phyloP scores from a whole-genome alignment of 2,888 invertebrate genomes.

The Acleris emargana region DNA sequence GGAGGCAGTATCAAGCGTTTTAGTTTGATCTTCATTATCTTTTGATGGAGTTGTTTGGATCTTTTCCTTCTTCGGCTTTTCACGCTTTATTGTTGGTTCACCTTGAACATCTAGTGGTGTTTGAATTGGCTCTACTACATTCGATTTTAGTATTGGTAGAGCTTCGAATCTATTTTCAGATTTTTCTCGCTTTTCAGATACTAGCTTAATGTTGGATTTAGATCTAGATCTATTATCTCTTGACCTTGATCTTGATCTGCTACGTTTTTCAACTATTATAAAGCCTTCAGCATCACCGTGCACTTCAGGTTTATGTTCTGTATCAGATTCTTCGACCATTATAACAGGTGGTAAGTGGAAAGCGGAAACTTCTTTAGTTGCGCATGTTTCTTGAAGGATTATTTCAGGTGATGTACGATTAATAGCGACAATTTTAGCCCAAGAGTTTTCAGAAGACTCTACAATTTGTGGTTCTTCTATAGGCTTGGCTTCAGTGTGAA shows the following conservation, averaged over 20 bases:
- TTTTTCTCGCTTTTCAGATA: constrained; percentile 54
- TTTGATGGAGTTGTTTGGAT: constrained; percentile 69
- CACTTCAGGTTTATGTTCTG: constrained; percentile 55
- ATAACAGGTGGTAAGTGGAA: constrained; percentile 61
- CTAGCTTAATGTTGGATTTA: constrained; percentile 50
- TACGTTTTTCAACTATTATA: constrained; percentile 73
- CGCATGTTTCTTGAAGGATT: constrained; percentile 46
- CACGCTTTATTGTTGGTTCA: constrained; percentile 39
- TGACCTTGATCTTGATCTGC: constrained; percentile 81
- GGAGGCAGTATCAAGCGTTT: constrained; percentile 43
- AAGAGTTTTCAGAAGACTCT: constrained; percentile 50
- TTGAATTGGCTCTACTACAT: constrained; percentile 48
- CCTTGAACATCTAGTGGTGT: constrained; percentile 50
- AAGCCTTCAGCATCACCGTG: constrained; percentile 75
- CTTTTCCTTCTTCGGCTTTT: constrained; percentile 45
- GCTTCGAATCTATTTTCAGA: constrained; percentile 70
- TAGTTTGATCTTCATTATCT: constrained; percentile 64
- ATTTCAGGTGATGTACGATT: constrained; percentile 66
- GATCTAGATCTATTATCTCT: constrained; percentile 68
- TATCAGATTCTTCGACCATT: constrained; percentile 65
- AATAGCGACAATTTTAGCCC: constrained; percentile 74
- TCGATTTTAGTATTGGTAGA: constrained; percentile 57
- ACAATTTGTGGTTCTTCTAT: constrained; percentile 36
- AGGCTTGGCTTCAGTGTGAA: constrained; percentile 36
- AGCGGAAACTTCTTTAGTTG: constrained; percentile 39